Conservation (phyloP, 1,140 invertebrate species). For the Thrips palmi region DNA sequence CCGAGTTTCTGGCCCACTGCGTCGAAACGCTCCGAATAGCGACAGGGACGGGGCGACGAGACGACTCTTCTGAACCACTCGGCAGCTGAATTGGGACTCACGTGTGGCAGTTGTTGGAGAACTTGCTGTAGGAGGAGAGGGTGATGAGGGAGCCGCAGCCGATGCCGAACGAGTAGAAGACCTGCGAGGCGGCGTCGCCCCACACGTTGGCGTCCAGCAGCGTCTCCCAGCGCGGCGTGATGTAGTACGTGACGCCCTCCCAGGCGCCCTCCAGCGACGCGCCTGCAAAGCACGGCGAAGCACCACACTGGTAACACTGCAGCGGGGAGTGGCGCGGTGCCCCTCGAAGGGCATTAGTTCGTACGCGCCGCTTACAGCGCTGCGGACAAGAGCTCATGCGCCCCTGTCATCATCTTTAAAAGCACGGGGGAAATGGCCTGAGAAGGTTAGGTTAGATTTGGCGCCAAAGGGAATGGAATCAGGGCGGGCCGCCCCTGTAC, state of each 20-base stretch:
- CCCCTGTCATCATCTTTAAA: too few species aligned
- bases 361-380: too few species aligned
- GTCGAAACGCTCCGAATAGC: background rate
- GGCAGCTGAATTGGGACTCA: constrained; percentile 1
- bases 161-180: constrained; percentile 50
- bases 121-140: constrained; percentile 50
- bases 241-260: constrained; percentile 50
- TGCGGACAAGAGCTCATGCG: too few species aligned
- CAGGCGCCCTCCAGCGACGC: constrained; percentile 45
- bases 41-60: background rate
- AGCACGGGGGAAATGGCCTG: too few species aligned
- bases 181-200: constrained; percentile 45
- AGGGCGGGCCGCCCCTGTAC: too few species aligned
- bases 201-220: constrained; percentile 32
- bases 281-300: constrained; percentile 20
- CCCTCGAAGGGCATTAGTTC: too few species aligned
- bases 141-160: constrained; percentile 48
- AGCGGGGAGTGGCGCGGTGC: background rate
- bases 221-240: constrained; percentile 49
- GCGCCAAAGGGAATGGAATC: too few species aligned
- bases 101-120: constrained; percentile 46
- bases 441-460: too few species aligned
- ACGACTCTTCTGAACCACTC: too few species aligned
- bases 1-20: background rate
- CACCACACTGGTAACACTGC: background rate